Conservation (phyloP, 2,113 vertebrate genomes). For the Polyodon spathula region DNA sequence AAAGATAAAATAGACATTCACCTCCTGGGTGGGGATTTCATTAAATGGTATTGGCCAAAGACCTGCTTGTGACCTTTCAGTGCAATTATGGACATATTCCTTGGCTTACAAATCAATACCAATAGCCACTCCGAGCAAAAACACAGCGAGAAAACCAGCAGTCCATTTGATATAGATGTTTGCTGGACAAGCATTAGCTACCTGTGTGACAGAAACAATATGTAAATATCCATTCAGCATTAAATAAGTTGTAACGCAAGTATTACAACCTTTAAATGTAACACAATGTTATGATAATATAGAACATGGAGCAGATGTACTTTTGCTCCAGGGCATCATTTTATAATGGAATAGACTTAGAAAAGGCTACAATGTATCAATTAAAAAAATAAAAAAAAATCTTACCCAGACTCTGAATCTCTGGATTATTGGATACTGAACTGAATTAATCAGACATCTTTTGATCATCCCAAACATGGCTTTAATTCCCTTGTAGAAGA, state of each 20-base stretch:
- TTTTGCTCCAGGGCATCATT: too few species aligned
- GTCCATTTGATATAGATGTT: conserved; percentile 31
- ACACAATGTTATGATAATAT: too few species aligned
- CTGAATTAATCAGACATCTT: conserved; percentile 31
- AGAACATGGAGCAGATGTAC: too few species aligned
- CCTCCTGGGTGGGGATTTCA: conserved; percentile 6
- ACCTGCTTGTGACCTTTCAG: conserved; percentile 28
- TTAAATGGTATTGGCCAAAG: conserved; percentile 25
- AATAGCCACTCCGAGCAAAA: conserved; percentile 37
- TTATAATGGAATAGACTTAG: neutral
- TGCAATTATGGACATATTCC: conserved; percentile 18
- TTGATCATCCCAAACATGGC: conserved; percentile 31
- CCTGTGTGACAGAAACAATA: conserved; percentile 28
- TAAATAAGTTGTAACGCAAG: too few species aligned
- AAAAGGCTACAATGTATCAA: neutral
- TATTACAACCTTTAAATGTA: too few species aligned
- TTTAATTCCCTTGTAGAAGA: conserved; percentile 29
- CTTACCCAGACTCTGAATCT: conserved; percentile 23
- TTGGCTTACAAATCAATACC: conserved; percentile 33
- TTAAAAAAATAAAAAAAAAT: neutral
- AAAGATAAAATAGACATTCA: conserved; percentile 13
- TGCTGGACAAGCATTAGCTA: conserved; percentile 25
- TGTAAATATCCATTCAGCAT: too few species aligned
- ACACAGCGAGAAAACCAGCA: conserved; percentile 34
- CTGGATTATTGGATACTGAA: conserved; percentile 21